A percentile compares a stretch with the other conserved stretches of the same genome.
Evolutionary conservation across 2,797 vertebrate genomes (phyloP).

Genomic region (Mormyrops boulengeri): DNA sequence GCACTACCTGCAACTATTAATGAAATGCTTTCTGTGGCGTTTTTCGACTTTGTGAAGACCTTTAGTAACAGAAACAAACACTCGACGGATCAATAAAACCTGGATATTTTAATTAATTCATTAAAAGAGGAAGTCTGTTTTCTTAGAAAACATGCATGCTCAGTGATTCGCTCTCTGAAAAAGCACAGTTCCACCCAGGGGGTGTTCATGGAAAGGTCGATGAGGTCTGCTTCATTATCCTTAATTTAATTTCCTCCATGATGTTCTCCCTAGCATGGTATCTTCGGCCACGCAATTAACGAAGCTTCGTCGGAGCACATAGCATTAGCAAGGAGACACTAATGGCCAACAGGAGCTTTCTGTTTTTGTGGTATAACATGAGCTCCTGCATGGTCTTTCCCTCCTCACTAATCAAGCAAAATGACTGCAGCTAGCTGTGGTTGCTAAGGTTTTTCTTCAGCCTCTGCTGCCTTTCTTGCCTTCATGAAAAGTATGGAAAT

Average conservation of each 20-base stretch:
- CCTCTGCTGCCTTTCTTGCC: background rate
- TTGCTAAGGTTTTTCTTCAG: background rate
- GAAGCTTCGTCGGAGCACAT: background rate
- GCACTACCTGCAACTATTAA: background rate
- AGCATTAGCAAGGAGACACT: background rate
- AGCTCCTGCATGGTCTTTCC: background rate
- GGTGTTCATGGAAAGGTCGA: background rate
- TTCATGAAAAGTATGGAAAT: background rate
- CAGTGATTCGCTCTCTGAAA: background rate
- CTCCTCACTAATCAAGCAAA: background rate
- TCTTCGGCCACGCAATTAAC: background rate
- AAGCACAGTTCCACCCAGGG: background rate
- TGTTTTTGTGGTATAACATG: background rate
- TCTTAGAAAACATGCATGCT: background rate
- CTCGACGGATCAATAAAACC: background rate
- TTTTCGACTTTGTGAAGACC: background rate
- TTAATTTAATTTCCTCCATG: background rate
- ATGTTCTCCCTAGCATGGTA: background rate
- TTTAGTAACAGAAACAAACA: background rate
- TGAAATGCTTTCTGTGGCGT: background rate
- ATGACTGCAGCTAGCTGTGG: background rate
- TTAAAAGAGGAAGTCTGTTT: background rate
- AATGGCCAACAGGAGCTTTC: background rate
- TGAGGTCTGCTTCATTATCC: background rate
- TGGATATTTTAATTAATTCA: background rate